Evolutionary conservation across 2,888 invertebrate genomes (phyloP).

Genomic region (Zhuqinia jingwanae): DNA sequence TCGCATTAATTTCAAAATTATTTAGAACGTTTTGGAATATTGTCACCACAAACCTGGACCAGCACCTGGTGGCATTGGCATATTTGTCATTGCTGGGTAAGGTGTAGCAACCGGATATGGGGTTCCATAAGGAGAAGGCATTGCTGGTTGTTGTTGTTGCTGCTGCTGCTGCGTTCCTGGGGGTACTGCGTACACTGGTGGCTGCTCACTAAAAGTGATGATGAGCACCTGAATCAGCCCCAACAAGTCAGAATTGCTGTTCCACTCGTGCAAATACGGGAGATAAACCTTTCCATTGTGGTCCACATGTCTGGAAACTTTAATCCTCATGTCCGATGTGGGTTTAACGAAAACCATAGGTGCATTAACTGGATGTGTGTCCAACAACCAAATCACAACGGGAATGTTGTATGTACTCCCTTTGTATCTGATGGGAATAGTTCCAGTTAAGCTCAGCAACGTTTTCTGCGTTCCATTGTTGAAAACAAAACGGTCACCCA

Average conservation of each 20-base stretch:
- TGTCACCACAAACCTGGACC: conserved; percentile 46
- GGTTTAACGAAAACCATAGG: conserved; percentile 90
- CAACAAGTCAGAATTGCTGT: conserved; percentile 88
- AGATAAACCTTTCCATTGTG: conserved; percentile 97
- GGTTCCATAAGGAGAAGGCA: conserved; percentile 83
- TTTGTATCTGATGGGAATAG: conserved; percentile 95
- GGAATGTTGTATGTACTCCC: conserved; percentile 96
- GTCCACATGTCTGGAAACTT: conserved; percentile 96
- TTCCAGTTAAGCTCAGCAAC: conserved; percentile 92
- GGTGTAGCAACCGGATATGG: conserved; percentile 72
- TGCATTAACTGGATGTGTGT: conserved; percentile 97
- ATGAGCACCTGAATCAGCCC: conserved; percentile 95
- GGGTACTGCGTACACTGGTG: conserved; percentile 91
- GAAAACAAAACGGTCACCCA: conserved; percentile 88
- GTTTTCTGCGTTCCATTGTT: conserved; percentile 92
- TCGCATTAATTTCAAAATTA: too few relatives aligned
- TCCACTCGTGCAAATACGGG: conserved; percentile 98
- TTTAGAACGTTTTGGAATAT: background rate
- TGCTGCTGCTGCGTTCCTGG: conserved; percentile 79
- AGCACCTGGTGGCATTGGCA: conserved; percentile 78
- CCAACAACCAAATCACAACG: conserved; percentile 96
- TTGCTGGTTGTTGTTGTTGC: conserved; percentile 78
- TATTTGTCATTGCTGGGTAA: conserved; percentile 68
- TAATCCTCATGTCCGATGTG: conserved; percentile 96
- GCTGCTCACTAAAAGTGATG: conserved; percentile 95